Evolutionary conservation across 2,113 vertebrate species (phyloP).

Genomic region (Pachycephala philippinensis): DNA sequence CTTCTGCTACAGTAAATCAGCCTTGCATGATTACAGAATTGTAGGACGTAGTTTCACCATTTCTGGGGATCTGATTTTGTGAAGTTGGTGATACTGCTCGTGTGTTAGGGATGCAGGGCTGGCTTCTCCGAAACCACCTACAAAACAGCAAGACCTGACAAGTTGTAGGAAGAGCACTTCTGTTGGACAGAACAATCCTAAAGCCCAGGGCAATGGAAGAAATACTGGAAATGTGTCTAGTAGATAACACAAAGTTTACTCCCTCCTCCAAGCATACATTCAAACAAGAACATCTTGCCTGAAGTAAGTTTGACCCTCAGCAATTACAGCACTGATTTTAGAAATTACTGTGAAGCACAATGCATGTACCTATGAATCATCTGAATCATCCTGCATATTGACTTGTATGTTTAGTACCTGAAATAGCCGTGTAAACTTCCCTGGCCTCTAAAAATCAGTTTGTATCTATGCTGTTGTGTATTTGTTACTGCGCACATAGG

Average conservation of each 20-base stretch:
- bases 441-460: background rate
- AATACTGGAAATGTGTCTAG: background rate
- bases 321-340: background rate
- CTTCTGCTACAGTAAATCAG: background rate
- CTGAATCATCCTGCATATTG: background rate
- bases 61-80: background rate
- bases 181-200: background rate
- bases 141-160: background rate
- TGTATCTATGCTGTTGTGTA: rapidly evolving
- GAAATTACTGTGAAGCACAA: background rate
- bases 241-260: background rate
- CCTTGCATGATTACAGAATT: background rate
- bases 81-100: rapidly evolving
- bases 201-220: background rate
- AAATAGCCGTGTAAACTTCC: background rate
- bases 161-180: background rate
- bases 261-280: background rate
- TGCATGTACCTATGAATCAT: background rate
- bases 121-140: background rate
- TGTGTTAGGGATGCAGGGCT: background rate
- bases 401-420: background rate
- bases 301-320: background rate
- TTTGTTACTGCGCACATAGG: rapidly evolving
- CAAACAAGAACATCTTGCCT: background rate
- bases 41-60: background rate